Evolutionary conservation across 2,888 invertebrate genomes (phyloP).

Genomic region (Serripes groenlandicus): DNA sequence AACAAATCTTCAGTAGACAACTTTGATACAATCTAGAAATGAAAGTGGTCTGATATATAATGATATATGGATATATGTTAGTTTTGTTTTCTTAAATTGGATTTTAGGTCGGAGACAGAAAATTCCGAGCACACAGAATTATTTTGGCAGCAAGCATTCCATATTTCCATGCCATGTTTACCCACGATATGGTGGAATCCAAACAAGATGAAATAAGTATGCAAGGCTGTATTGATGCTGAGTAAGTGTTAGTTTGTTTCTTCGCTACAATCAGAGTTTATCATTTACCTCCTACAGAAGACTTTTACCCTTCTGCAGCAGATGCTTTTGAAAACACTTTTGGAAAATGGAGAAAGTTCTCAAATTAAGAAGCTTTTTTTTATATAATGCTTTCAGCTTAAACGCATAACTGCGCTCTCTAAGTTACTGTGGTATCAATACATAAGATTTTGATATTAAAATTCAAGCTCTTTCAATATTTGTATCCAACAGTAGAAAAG

Average conservation of each 20-base stretch:
- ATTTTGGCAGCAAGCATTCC: conserved; percentile 95
- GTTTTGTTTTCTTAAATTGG: background rate
- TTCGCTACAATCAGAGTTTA: background rate
- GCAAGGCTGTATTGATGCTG: conserved; percentile 91
- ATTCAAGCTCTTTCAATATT: no score
- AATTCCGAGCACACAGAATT: conserved; percentile 93
- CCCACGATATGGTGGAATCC: conserved; percentile 94
- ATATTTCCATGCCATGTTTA: conserved; percentile 96
- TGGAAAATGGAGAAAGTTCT: background rate
- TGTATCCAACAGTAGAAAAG: no score
- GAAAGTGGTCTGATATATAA: no score
- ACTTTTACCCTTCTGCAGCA: background rate
- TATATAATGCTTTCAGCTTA: background rate
- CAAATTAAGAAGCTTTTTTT: background rate
- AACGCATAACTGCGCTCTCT: no score
- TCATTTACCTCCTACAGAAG: background rate
- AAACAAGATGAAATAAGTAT: conserved; percentile 93
- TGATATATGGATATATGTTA: background rate
- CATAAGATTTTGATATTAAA: no score
- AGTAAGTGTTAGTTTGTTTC: conserved; percentile 87
- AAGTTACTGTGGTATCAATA: no score
- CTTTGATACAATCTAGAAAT: no score
- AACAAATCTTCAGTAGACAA: no score
- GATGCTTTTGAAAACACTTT: background rate
- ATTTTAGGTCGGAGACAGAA: conserved; percentile 91